phyloP scores from a whole-genome alignment of 1,140 invertebrate species.

The Bombus picipes region DNA sequence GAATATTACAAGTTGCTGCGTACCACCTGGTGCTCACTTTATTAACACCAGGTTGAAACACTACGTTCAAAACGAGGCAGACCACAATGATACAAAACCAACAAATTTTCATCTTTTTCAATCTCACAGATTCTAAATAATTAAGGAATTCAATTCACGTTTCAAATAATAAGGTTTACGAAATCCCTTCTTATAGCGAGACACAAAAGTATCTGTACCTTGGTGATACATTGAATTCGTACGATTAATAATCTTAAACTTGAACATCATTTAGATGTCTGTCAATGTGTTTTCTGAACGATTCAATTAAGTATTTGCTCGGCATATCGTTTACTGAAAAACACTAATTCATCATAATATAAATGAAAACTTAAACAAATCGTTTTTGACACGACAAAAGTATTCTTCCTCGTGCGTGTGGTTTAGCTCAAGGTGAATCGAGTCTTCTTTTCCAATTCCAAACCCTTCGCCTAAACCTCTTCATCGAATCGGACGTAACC shows the following conservation, averaged over 20 bases:
- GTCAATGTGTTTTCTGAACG: too few relatives aligned
- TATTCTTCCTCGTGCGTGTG: background rate
- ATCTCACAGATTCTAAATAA: background rate
- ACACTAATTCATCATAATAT: too few relatives aligned
- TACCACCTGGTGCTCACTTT: conserved; percentile 27
- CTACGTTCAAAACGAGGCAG: conserved; percentile 16
- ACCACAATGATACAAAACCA: conserved; percentile 6
- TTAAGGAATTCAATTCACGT: background rate
- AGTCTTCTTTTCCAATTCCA: background rate
- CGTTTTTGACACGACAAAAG: too few relatives aligned
- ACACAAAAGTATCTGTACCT: background rate
- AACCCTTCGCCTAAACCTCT: too few relatives aligned
- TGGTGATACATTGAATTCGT: too few relatives aligned
- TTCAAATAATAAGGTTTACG: background rate
- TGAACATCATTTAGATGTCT: too few relatives aligned
- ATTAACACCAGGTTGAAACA: conserved; percentile 44
- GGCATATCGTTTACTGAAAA: too few relatives aligned
- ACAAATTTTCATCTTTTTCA: conserved; percentile 3
- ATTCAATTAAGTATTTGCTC: too few relatives aligned
- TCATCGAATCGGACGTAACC: background rate
- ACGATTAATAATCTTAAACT: too few relatives aligned
- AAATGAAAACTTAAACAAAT: too few relatives aligned
- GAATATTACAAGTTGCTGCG: conserved; percentile 42
- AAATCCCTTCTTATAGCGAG: background rate
- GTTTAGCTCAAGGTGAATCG: background rate